A percentile compares a stretch with the other conserved stretches of the same genome.
phyloP scores from a whole-genome alignment of 2,113 vertebrate species.

The Brachyistius frenatus region DNA sequence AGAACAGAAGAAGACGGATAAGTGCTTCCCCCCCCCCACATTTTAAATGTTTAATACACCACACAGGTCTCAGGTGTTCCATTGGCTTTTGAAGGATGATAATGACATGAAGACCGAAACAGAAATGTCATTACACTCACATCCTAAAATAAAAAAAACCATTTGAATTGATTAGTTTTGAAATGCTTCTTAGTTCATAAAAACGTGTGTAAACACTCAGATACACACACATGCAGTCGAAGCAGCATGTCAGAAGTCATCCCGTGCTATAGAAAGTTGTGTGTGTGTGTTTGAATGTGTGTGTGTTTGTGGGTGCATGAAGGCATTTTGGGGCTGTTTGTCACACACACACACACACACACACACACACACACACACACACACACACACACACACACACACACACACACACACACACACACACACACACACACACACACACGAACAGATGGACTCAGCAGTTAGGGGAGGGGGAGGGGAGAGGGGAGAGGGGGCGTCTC shows the following conservation, averaged over 20 bases:
- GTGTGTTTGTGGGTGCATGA: slow-evolving; percentile 15
- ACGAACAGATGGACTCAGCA: neutral
- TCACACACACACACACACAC: slow-evolving; percentile 20
- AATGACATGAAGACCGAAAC: slow-evolving; percentile 1
- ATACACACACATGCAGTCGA: slow-evolving; percentile 17
- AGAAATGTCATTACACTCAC: slow-evolving; percentile 5
- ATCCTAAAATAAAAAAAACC: slow-evolving; percentile 19
- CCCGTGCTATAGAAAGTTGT: neutral
- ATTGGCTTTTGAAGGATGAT: slow-evolving; percentile 7
- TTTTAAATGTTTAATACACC: slow-evolving; percentile 27
- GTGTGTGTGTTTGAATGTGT: neutral
- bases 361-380: slow-evolving; percentile 15
- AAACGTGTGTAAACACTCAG: slow-evolving; percentile 15
- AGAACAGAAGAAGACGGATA: slow-evolving; percentile 12
- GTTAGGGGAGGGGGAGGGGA: neutral
- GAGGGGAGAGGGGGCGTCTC: neutral
- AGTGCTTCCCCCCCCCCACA: slow-evolving; percentile 13
- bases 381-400: slow-evolving; percentile 2
- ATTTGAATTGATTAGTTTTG: neutral
- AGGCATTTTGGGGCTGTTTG: slow-evolving; percentile 31
- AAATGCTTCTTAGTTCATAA: slow-evolving; percentile 10
- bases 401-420: slow-evolving; percentile 15
- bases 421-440: slow-evolving; percentile 7
- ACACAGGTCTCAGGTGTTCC: slow-evolving; percentile 12
- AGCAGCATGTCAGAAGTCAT: slow-evolving; percentile 12